Evolutionary conservation across 2,888 invertebrate species (phyloP).

Genomic region (Petrolisthes manimaculis): DNA sequence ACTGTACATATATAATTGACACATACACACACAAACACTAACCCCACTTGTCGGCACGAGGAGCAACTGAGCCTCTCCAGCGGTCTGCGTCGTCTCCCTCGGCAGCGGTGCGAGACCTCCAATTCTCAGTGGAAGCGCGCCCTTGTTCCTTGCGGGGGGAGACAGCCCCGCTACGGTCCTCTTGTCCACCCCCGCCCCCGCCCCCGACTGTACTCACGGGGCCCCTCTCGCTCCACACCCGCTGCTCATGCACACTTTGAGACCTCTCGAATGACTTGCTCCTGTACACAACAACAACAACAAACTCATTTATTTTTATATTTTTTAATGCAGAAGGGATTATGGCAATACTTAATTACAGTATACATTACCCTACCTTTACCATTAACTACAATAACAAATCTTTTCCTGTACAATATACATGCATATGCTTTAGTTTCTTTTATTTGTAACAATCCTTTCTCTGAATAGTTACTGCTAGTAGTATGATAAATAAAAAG

Average conservation of each 20-base stretch:
- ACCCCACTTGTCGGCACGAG: slow-evolving; percentile 59
- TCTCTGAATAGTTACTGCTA: too few species aligned
- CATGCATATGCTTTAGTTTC: too few species aligned
- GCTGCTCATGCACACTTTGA: slow-evolving; percentile 71
- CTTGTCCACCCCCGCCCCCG: slow-evolving; percentile 19
- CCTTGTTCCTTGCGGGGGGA: slow-evolving; percentile 75
- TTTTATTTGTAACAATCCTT: too few species aligned
- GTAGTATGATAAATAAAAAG: too few species aligned
- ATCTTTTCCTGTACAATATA: too few species aligned
- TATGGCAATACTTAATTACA: too few species aligned
- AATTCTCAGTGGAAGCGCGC: slow-evolving; percentile 67
- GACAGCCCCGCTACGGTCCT: slow-evolving; percentile 73
- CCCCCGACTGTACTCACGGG: slow-evolving; percentile 36
- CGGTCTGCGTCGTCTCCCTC: slow-evolving; percentile 73
- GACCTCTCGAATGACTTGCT: slow-evolving; percentile 68
- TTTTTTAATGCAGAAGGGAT: too few species aligned
- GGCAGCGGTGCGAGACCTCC: slow-evolving; percentile 69
- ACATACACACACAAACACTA: not conserved
- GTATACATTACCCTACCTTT: too few species aligned
- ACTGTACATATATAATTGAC: too few species aligned
- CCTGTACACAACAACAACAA: slow-evolving; percentile 32
- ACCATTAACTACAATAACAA: too few species aligned
- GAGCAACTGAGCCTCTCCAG: slow-evolving; percentile 69
- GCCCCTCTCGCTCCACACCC: slow-evolving; percentile 73
- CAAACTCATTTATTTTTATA: too few species aligned